A percentile compares a stretch with the other conserved stretches of the same genome.
These are phyloP conservation scores for Drosophila orena DNA, from an alignment of 1,140 invertebrate species.

Conservation along the genomic window DNA sequence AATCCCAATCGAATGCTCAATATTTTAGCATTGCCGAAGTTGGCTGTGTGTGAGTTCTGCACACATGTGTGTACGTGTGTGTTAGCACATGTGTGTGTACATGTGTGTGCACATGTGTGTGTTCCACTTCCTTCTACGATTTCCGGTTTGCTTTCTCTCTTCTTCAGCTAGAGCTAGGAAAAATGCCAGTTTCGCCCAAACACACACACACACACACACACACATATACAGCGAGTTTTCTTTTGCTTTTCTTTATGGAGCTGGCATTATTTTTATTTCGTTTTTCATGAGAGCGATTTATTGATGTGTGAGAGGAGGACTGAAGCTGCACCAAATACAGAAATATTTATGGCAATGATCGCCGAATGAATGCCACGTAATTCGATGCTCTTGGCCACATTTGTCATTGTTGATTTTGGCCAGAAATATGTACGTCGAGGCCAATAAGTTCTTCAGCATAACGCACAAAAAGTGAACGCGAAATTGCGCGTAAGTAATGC, in stretches of 20 bases:
- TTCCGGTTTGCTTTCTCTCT: conserved; percentile 60
- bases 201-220: conserved; percentile 7
- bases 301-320: conserved; percentile 39
- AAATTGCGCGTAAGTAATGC: conserved; percentile 79
- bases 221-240: conserved; percentile 10
- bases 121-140: conserved; percentile 47
- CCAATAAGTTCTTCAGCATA: conserved; percentile 61
- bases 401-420: conserved; percentile 76
- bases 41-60: background rate
- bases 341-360: conserved; percentile 70
- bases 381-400: conserved; percentile 64
- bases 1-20: conserved; percentile 44
- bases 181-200: conserved; percentile 13
- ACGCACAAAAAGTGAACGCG: conserved; percentile 69
- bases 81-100: conserved; percentile 14
- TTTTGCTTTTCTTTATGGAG: conserved; percentile 26
- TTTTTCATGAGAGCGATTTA: conserved; percentile 64
- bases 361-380: conserved; percentile 73
- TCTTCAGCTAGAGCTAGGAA: conserved; percentile 7
- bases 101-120: conserved; percentile 15
- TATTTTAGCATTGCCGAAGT: conserved; percentile 50
- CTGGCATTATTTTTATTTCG: conserved; percentile 58
- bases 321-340: conserved; percentile 31
- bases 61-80: conserved; percentile 7
- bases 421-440: conserved; percentile 45